Conservation (phyloP, 2,797 vertebrate genomes). For the Enteromius mattozi region DNA sequence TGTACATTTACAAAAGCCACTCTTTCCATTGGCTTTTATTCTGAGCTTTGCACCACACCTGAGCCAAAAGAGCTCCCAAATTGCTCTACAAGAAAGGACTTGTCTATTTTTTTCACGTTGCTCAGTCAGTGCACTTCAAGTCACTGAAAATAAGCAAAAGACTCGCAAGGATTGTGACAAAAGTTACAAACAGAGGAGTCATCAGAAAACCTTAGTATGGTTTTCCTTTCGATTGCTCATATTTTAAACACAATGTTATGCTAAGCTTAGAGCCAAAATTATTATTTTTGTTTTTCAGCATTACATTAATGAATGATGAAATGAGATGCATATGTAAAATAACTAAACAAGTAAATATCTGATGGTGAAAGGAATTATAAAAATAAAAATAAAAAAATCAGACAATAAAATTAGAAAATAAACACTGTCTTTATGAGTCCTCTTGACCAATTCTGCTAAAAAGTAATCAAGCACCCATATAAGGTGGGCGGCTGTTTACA, state of each 20-base stretch:
- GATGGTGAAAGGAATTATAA: background rate
- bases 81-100: constrained; percentile 21
- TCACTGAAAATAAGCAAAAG: background rate
- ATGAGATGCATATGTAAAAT: background rate
- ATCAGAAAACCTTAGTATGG: background rate
- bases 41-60: constrained; percentile 21
- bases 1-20: background rate
- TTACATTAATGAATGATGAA: background rate
- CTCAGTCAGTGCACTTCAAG: background rate
- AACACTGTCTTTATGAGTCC: constrained; percentile 2
- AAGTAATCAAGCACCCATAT: constrained; percentile 25
- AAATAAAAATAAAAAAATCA: background rate
- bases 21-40: background rate
- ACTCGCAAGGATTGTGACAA: background rate
- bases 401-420: background rate
- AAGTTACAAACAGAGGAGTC: background rate
- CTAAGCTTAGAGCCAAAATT: background rate
- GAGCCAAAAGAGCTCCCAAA: background rate
- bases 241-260: background rate
- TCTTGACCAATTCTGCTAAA: background rate
- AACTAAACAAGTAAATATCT: background rate
- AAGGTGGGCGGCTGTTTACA: constrained; percentile 33
- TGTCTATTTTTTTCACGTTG: background rate
- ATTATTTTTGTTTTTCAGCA: background rate
- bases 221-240: background rate